These are phyloP conservation scores for Stegostoma tigrinum DNA, from an alignment of 2,113 vertebrate species.

Conservation along the genomic window DNA sequence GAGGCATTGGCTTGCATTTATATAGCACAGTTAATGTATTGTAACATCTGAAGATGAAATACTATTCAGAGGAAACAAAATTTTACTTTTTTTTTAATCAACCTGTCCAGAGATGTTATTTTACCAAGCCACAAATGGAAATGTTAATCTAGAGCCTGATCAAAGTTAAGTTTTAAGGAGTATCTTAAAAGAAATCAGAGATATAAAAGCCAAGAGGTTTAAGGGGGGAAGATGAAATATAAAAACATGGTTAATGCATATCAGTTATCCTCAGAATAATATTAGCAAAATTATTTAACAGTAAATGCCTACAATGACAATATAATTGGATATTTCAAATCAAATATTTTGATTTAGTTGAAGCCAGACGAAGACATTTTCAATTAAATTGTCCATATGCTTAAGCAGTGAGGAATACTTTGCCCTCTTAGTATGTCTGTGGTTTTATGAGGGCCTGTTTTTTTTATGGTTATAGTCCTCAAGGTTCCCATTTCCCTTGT, in stretches of 20 bases:
- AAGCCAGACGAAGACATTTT: conserved; percentile 12
- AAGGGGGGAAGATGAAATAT: background rate
- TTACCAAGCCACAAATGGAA: background rate
- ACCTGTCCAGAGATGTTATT: no score
- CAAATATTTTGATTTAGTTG: conserved; percentile 10
- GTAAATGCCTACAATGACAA: background rate
- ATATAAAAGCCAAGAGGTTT: background rate
- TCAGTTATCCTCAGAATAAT: background rate
- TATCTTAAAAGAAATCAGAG: background rate
- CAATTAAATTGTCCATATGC: background rate
- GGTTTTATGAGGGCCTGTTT: conserved; percentile 11
- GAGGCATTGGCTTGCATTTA: background rate
- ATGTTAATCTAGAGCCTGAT: background rate
- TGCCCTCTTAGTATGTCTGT: background rate
- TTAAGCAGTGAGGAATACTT: background rate
- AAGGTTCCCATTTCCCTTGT: conserved; percentile 16
- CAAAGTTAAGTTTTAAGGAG: background rate
- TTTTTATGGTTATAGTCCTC: conserved; percentile 25
- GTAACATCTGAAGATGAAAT: no score
- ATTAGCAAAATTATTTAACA: background rate
- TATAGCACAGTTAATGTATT: background rate
- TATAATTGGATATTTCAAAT: conserved; percentile 21
- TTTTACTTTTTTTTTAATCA: background rate
- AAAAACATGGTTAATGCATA: background rate
- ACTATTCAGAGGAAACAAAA: background rate